Base-by-base conservation (phyloP, 2,888 invertebrate genomes). In the Uropetala carovei region DNA sequence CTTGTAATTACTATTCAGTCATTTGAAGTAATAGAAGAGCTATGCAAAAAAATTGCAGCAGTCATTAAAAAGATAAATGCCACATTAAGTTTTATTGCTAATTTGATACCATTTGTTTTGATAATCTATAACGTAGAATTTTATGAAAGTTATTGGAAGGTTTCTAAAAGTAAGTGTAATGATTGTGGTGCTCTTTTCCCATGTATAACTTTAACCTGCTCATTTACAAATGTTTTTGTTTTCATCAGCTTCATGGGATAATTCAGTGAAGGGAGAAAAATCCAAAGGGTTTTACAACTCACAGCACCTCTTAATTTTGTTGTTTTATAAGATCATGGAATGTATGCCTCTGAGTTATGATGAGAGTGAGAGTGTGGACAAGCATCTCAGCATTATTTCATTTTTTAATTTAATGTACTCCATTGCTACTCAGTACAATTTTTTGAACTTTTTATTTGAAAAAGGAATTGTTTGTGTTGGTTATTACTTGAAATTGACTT, bases 1-100 rank as follows among this genome's bases (percentile, higher is more conserved):
- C 43, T 89, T 30, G 60, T 89, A 43, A 43, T 89, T 64, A 89
- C 89, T 43, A 13, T 64, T 64, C 89, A 89, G 16, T 43, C 89
- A 9, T 13, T 18, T 68, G 89, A 89, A 13, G 59, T 68, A 7
- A 43, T 89, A 0, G 89, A 89, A 27, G 89, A 89, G 18, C 68
- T 89, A 16, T 64, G 89, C 89, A 9, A 18, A 13, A 89, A 89
- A 89, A 89, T 89, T 18, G 43, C 64, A n/a, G 11, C 11, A 1
- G 13, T 64, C 43, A 43, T 43, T 16, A 89, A 89, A 60, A 68
- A 68, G 64, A 16, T 27, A 14, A 9, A 16, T n/a, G 0, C 18
- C 0, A 18, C 89, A 56, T 89, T 27, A 64, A 43, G 43, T 89
- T 89, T 43, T 22, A 18, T 89, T n/a, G 60, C 68, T n/a, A 60